Base-by-base conservation (phyloP, 2,888 invertebrate genomes). In the Parasteatoda lunata region DNA sequence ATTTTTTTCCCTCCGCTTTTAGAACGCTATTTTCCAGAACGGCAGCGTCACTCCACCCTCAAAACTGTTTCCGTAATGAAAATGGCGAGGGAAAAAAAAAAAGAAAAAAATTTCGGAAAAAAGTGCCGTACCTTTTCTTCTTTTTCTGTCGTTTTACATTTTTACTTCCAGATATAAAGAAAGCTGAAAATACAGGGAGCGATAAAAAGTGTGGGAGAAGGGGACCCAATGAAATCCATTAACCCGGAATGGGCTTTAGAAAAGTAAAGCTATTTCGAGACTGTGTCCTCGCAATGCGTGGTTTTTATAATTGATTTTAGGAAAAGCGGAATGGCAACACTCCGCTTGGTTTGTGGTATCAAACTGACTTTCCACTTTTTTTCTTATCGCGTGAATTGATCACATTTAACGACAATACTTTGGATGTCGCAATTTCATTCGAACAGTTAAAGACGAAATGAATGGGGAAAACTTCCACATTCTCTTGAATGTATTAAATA, bases 41-140 rank as follows among this genome's bases (percentile, higher is more conserved):
- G 59, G 59, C 9, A 59, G n/a, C 59, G 59, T 59, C 59, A 59
- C 59, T n/a, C 59, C 59, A 59, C 59, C 59, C 59, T 59, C 59
- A 59, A 59, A 59, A 59, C 59, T 59, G n/a, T 59, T 59, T 59
- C 59, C 59, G 59, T 59, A 59, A 59, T 59, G 59, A 59, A 59
- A 59, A 59, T 59, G 59, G n/a, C 8, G 9, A n/a, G 59, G n/a
- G n/a, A 7, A n/a, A 4, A n/a, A n/a, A 13, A 59, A 59, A 59
- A 59, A 59, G 8, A n/a, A 59, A 59, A 3, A 59, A 59, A 59
- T 7, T 59, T 8, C 3, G 59, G 59, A n/a, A 59, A 59, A 59
- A 59, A 13, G 59, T 59, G 9, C 59, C 4, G 11, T 59, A 7
- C 9, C n/a, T 59, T 59, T 59, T n/a, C n/a, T 59, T 59, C 59